Evolutionary conservation across 2,113 vertebrate species (phyloP).

Genomic region (Oreochromis spilurus): DNA sequence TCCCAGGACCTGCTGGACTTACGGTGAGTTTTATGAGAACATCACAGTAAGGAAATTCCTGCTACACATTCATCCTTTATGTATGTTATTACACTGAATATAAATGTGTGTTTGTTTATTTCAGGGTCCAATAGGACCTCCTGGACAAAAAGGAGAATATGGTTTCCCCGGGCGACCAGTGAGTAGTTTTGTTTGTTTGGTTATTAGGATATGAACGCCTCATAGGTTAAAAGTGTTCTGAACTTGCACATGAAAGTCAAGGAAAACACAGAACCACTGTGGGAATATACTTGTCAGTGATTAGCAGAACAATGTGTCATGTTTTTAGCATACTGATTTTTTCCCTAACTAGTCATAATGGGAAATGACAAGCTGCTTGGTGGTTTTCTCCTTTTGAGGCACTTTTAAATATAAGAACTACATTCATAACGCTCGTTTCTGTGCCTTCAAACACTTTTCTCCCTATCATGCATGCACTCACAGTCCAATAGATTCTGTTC

Average conservation of each 20-base stretch:
- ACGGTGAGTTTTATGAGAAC: constrained; percentile 64
- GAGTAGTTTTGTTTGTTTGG: constrained; percentile 46
- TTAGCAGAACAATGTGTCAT: background rate
- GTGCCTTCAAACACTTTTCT: background rate
- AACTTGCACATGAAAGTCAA: background rate
- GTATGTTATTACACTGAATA: background rate
- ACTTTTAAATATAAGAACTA: background rate
- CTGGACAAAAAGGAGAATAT: constrained; percentile 88
- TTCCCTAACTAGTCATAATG: background rate
- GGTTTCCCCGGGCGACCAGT: constrained; percentile 88
- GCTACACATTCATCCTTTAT: background rate
- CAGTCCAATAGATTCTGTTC: background rate
- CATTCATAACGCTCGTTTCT: background rate
- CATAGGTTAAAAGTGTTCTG: background rate
- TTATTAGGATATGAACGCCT: background rate
- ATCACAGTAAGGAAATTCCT: background rate
- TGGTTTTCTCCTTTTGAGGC: background rate
- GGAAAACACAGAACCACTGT: background rate
- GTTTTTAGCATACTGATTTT: background rate
- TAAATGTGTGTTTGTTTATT: background rate
- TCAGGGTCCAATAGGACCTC: constrained; percentile 83
- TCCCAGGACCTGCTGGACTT: constrained; percentile 70
- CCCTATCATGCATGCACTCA: background rate
- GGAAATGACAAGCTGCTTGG: background rate
- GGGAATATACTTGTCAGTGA: too few relatives aligned